Percentiles rank a stretch among this genome's conserved stretches.
These are phyloP conservation scores for Tonatia bakeri DNA, from an alignment of 2,113 vertebrate species.

Conservation along the genomic window DNA sequence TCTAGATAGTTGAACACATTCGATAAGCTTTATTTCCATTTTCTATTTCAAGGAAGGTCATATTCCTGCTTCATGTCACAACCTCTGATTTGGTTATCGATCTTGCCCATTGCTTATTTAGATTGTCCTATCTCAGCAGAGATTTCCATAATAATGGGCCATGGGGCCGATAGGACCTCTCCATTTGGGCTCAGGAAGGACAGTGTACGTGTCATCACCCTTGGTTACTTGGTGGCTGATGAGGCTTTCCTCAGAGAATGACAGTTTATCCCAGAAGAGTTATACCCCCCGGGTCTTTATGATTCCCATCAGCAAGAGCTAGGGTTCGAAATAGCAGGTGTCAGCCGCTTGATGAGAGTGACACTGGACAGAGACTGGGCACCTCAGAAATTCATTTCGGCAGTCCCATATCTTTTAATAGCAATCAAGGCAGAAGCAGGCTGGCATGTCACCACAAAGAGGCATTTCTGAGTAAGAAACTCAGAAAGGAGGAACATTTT, in stretches of 20 bases:
- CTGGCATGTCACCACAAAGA: not conserved
- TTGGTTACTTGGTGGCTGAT: not conserved
- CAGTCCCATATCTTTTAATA: not conserved
- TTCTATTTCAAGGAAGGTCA: conserved; percentile 56
- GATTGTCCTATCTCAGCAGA: not conserved
- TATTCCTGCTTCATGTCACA: not conserved
- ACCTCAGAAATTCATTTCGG: not conserved
- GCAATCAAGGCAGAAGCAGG: not conserved
- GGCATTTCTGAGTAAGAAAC: not conserved
- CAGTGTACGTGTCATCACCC: not conserved
- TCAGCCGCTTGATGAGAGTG: not conserved
- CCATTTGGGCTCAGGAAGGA: not conserved
- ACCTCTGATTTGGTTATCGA: conserved; percentile 4
- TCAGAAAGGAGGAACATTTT: not conserved
- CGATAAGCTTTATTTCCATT: conserved; percentile 30
- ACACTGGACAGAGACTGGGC: not conserved
- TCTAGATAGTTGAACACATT: not conserved
- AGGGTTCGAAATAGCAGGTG: conserved; percentile 1
- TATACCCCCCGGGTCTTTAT: not conserved
- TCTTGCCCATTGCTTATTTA: not conserved
- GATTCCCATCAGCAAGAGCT: not conserved
- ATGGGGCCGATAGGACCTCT: not conserved
- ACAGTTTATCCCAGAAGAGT: not conserved
- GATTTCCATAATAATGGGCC: not conserved
- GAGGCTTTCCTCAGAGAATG: not conserved